phyloP scores from a whole-genome alignment of 2,113 vertebrate genomes.

The Psittacula cyanocephala region DNA sequence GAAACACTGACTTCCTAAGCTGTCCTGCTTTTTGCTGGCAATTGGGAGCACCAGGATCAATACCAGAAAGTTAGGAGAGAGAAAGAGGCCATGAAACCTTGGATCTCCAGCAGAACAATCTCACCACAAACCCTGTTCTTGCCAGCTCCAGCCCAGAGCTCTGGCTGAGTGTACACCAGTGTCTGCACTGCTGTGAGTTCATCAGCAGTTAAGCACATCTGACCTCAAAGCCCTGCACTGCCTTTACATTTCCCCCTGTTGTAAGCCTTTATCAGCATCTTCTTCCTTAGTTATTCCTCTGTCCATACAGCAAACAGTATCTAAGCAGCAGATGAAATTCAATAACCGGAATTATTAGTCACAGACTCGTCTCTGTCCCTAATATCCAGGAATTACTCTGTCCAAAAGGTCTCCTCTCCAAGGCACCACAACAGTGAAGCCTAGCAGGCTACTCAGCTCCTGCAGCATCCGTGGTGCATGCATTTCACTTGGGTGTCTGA shows the following conservation, averaged over 20 bases:
- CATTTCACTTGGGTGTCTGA: neutral
- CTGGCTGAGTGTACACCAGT: neutral
- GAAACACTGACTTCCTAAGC: neutral
- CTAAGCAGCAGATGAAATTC: slow-evolving; percentile 1
- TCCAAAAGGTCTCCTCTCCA: neutral
- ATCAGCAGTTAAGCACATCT: neutral
- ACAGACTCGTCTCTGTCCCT: neutral
- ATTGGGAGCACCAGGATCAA: neutral
- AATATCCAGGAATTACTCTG: neutral
- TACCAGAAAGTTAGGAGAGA: neutral
- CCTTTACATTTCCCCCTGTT: neutral
- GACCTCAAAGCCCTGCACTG: neutral
- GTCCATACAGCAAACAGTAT: neutral
- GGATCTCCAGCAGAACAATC: neutral
- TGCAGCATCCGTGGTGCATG: neutral
- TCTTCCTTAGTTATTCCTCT: neutral
- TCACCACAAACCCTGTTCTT: neutral
- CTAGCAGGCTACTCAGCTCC: neutral
- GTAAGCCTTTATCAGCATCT: neutral
- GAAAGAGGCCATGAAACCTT: neutral
- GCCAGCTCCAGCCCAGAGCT: neutral
- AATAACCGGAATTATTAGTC: neutral
- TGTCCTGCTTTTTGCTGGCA: neutral
- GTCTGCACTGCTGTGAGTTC: neutral
- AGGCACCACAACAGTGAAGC: neutral